phyloP scores from a whole-genome alignment of 2,888 invertebrate genomes.

The Lepidochrysops patricia region DNA sequence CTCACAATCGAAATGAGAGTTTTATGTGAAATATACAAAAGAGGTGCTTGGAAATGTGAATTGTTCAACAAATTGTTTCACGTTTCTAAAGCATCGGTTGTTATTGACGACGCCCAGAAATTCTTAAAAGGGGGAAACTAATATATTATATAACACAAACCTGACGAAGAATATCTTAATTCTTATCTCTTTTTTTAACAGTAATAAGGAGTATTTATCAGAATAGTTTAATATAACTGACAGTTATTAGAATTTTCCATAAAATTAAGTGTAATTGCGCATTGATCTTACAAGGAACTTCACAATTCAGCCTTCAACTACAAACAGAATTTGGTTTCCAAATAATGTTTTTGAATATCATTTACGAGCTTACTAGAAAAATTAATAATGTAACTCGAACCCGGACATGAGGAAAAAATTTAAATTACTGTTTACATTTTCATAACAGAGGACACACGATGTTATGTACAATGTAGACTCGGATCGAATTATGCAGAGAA shows the following conservation, averaged over 20 bases:
- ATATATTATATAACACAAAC: no score
- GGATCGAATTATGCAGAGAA: background rate
- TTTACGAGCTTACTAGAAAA: conserved; percentile 3
- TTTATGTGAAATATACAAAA: background rate
- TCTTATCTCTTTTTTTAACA: no score
- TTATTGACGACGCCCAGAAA: no score
- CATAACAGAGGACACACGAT: background rate
- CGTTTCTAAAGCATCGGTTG: no score
- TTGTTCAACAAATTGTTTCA: no score
- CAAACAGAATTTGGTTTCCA: background rate
- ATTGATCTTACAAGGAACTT: background rate
- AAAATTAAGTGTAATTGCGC: background rate
- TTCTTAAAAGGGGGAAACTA: no score
- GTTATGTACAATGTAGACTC: background rate
- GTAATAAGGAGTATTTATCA: no score
- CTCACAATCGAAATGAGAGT: no score
- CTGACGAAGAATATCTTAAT: no score
- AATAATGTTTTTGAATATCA: background rate
- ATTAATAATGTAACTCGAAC: conserved; percentile 8
- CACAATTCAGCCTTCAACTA: conserved; percentile 1
- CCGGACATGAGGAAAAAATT: conserved; percentile 7
- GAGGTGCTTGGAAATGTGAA: no score
- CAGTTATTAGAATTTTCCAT: no score
- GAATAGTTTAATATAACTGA: no score
- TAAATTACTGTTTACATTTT: conserved; percentile 10